Base-by-base conservation (phyloP, 2,113 vertebrate species). In the Pomatostomus ruficeps region DNA sequence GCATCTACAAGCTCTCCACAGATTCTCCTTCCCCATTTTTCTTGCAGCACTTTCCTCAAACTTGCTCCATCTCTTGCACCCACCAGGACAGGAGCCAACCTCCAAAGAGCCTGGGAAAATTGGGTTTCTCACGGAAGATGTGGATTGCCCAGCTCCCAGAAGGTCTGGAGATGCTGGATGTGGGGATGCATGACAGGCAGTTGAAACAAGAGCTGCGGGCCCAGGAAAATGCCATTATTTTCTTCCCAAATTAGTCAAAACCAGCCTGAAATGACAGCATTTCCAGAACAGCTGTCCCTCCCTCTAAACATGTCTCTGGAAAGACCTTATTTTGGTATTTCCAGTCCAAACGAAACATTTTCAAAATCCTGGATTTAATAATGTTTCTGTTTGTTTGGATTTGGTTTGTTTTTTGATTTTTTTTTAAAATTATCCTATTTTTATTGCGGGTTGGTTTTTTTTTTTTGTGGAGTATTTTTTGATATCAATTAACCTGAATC, bases 331-430 rank as follows among this genome's bases (percentile, higher is more conserved):
- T 70, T 89, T 70, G 42, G 3, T 63, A 51, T 90, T 71, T 81
- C 55, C 59, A 74, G 33, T 93, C 95, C 95, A 96, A 95, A 72
- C 31, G 73, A 92, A 96, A 91, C 36, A 95, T 85, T 95, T 93
- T 93, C 14, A 63, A 52, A 87, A 81, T 89, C 73, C 61, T 75
- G 65, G 68, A 68, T 78, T 89, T 81, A 80, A 92, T 85, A 67
- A 58, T 21, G 25, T 88, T 82, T 88, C 48, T 68, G 12, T 78
- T 59, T 76, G 45, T 15, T 80, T 58, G 20, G 12, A 6, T 25
- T 51, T 25, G 9, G 19, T 35, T 59, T 45, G 10, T 9, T 43
- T 59, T 52, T 54, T 54, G 3, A 6, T 11, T 65, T 31, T 29
- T 17, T 28, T 52, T 57, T 61, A 29, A 9, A 31, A 35, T 23